Evolutionary conservation across 2,113 vertebrate genomes (phyloP), one percentile per base, ranked within the genome.

Genomic region (Cyphomyrus plagiostoma): DNA sequence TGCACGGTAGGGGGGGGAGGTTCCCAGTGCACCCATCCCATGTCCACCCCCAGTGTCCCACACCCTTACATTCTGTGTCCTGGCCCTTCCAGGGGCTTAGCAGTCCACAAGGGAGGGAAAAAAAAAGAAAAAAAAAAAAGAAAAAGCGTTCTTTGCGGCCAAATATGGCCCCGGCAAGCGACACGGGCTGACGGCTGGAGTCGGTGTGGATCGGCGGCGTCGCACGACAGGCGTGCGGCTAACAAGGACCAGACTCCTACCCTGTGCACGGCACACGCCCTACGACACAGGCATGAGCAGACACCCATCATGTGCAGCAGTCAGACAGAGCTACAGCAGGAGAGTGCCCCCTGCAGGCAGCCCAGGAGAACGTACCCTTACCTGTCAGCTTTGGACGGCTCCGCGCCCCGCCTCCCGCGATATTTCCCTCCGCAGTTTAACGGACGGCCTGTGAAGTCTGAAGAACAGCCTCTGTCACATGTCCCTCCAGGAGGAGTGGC

Each of bases 391-490:
- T 96, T 95, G 96, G 94, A 94, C 96, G 94, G 94, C 95, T 95
- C 94, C 95, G 97, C 96, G 95, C 95, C 94, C 95, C 95, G 95
- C 95, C 95, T 96, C 94, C 94, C 94, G 96, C 95, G 94, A 95
- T 95, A 96, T 94, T 96, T 95, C 97, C 96, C 96, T 96, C 93
- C 95, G 97, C 95, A 96, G 96, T 97, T 96, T 94, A 93, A 97
- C 95, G 96, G 96, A 96, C 95, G 96, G 95, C 97, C 97, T 98
- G 97, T 95, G 97, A 97, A 97, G 96, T 97, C 97, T 98, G 96
- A 97, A 98, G 97, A 98, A 98, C 96, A 98, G 97, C 97, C 97
- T 97, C 97, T 97, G 96, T 97, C 97, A 97, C 96, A 96, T 95
- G 96, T 96, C 95, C 95, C 96, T 97, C 97, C 97, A 96, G 96